Evolutionary conservation across 92 coral and sea anemone genomes (phyloP), one percentile per base, ranked within the genome.

Genomic region (Epizoanthus rinbou): DNA sequence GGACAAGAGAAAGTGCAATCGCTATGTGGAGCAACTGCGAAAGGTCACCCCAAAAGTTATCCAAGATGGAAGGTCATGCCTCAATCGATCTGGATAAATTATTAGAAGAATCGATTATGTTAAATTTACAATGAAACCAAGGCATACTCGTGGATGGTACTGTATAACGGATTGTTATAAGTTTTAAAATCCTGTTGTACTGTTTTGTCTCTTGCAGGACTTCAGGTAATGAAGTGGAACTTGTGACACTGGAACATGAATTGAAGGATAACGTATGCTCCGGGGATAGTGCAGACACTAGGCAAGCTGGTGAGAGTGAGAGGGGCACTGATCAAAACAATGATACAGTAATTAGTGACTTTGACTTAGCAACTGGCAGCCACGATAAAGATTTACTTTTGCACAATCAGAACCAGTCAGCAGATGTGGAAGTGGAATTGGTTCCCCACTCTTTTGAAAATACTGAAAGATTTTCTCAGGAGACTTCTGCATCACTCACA

Each of bases 161-260:
- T n/a, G n/a, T 43, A 10, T 43, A 43, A 43, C 11, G 0, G 10
- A 47, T 10, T 50, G 54, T 50, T 50, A 50, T 50, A 0, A 13
- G 14, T 50, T 50, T 50, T 9, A 10, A 10, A 50, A 50, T 10
- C 19, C 35, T 24, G 15, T 22, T 10, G 35, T 4, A 52, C 39
- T 11, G 39, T 8, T 74, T 3, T 16, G 39, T 18, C 33, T 18
- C 52, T 18, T 41, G 4, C 73, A 76, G 81, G 28, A 17, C 69
- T 18, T 57, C 81, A 16, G 35, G 81, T 57, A 67, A 76, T 22
- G 64, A 76, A 10, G 15, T 76, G 45, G 81, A 76, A 57, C 81
- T 76, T 60, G 69, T 76, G 19, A 5, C 35, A 35, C 60, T 19
- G 69, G 69, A 59, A 14, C n/a, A 31, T 3, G 33, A 58, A 5